These are phyloP conservation scores for Erinaceus europaeus DNA, from an alignment of 2,113 vertebrate species.

Conservation along the genomic window DNA sequence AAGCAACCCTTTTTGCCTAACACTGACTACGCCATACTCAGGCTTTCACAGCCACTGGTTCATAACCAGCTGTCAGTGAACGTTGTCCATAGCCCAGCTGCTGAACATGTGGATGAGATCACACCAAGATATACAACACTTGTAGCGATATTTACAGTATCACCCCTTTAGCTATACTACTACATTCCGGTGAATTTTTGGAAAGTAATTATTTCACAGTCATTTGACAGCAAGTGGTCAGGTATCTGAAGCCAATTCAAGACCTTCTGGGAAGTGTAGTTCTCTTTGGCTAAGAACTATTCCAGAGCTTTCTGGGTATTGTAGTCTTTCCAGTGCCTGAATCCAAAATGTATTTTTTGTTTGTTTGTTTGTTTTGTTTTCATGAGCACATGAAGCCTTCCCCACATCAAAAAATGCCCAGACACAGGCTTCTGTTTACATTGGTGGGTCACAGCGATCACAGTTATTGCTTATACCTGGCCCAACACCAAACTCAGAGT, in stretches of 20 bases:
- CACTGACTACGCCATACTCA: background rate
- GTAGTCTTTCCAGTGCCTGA: constrained; percentile 47
- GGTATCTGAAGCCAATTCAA: constrained; percentile 35
- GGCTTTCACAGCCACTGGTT: no score
- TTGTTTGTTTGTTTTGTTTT: no score
- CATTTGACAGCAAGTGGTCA: background rate
- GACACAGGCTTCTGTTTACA: background rate
- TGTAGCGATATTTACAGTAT: no score
- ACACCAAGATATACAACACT: background rate
- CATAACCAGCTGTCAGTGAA: background rate
- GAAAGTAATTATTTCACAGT: background rate
- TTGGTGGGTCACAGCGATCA: background rate
- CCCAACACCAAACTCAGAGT: no score
- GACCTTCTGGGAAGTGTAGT: constrained; percentile 73
- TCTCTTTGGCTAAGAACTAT: background rate
- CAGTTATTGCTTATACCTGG: no score
- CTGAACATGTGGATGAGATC: no score
- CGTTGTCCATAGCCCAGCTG: background rate
- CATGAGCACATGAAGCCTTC: background rate
- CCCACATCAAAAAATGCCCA: background rate
- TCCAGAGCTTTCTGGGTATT: constrained; percentile 68
- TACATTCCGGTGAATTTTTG: background rate
- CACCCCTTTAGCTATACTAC: background rate
- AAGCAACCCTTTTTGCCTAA: background rate
- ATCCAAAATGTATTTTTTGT: background rate